Evolutionary conservation across 2,797 vertebrate genomes (phyloP).

Genomic region (Microctenopoma lineatum): DNA sequence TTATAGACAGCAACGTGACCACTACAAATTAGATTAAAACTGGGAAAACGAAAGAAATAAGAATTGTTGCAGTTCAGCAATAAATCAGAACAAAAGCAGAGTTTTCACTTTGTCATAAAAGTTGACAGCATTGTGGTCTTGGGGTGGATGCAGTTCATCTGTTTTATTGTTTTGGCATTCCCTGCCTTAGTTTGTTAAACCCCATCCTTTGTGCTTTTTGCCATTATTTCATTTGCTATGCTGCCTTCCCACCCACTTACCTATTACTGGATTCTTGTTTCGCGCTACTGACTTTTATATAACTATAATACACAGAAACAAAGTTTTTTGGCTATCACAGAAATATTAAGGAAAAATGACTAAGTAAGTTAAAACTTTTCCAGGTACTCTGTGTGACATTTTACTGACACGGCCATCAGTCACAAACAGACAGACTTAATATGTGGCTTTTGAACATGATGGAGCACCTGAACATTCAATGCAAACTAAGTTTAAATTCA

Average conservation of each 20-base stretch:
- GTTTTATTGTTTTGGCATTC: conserved; percentile 45
- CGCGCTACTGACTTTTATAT: conserved; percentile 15
- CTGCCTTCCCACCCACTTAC: background rate
- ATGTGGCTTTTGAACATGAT: conserved; percentile 2
- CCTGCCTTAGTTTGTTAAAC: conserved; percentile 27
- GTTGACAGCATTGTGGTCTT: conserved; percentile 28
- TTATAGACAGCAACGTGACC: conserved; percentile 58
- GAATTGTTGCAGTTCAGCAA: conserved; percentile 36
- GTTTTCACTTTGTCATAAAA: conserved; percentile 73
- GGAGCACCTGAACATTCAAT: background rate
- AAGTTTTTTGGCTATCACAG: background rate
- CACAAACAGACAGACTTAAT: background rate
- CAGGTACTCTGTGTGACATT: no score
- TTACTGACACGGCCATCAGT: no score
- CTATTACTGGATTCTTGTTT: background rate
- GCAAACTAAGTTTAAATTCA: background rate
- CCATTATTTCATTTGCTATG: conserved; percentile 36
- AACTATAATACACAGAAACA: background rate
- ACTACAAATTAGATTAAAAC: conserved; percentile 72
- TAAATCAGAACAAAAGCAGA: conserved; percentile 70
- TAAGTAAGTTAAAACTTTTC: no score
- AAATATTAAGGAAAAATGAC: no score
- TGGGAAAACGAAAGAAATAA: conserved; percentile 37
- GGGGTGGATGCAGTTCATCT: conserved; percentile 50
- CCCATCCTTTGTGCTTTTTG: conserved; percentile 17